Evolutionary conservation across 2,113 vertebrate genomes (phyloP), one percentile per base, ranked within the genome.

Genomic region (Phrynocephalus versicolor): DNA sequence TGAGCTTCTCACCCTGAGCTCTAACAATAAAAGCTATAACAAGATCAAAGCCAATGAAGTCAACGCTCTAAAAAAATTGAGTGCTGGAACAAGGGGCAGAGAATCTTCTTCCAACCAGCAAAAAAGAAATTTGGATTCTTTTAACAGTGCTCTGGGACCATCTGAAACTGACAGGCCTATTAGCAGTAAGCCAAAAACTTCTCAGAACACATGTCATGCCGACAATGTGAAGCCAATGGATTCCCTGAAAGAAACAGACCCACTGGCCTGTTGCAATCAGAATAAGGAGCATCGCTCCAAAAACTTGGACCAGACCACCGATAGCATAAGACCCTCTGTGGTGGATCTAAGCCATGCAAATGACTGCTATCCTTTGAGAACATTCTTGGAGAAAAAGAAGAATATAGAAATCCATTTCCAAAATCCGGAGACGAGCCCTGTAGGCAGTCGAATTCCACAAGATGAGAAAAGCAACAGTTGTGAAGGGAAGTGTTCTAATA

Each of bases 1-100:
- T 14, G 76, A 85, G 30, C 72, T 92, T 88, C 65, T 91, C 90
- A 51, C 90, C 71, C 16, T 76, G 67, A 92, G 89, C 35, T 58
- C 69, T 76, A 92, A 92, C 91, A 91, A 37, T 64, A 88, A 89
- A 88, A 65, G 2, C 70, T 74, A 9, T 0, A 25, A 55, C 79
- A 77, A 62, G 80, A 14, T 51, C 37, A 92, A 95, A 89, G 81
- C 89, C 6, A 6, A 18, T 76, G 70, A 87, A 81, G 88, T 86
- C 73, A 87, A 1, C 80, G 19, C 57, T 33, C 65, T 75, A 83
- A 91, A 92, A 62, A 92, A 88, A 55, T 3, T 73, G 55, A 87
- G 85, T 51, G 64, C 1, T 57, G 60, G 83, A 87, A 90, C 86
- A 78, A 82, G 89, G 60, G 83, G 15, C 41, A 55, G 23, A 70